These are phyloP conservation scores for Spondyliosoma cantharus DNA, from an alignment of 2,797 vertebrate species.

Conservation along the genomic window DNA sequence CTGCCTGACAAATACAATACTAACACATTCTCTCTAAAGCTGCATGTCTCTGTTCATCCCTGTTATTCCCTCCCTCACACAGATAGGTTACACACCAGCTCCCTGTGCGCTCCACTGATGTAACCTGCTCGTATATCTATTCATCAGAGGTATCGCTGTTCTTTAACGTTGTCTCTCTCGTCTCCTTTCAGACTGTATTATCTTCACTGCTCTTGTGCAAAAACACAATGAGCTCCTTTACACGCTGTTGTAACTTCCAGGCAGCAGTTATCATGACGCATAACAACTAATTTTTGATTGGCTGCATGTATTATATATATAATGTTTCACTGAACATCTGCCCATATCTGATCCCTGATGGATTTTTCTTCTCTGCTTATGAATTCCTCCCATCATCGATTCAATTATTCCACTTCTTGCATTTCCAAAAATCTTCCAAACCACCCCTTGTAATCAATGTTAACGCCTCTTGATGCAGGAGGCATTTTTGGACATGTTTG, in stretches of 20 bases:
- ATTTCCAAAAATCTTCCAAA: conserved; percentile 35
- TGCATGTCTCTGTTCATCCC: conserved; percentile 12
- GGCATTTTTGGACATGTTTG: conserved; percentile 8
- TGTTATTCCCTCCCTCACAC: neutral
- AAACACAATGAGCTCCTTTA: neutral
- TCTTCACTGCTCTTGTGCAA: neutral
- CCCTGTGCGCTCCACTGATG: conserved; percentile 27
- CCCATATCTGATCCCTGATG: neutral
- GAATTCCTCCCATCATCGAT: conserved; percentile 12
- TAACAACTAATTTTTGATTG: neutral
- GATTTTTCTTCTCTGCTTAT: conserved; percentile 2
- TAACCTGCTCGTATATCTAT: conserved; percentile 8
- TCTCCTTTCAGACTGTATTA: neutral
- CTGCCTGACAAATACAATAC: conserved; percentile 5
- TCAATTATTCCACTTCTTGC: conserved; percentile 3
- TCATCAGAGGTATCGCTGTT: conserved; percentile 9
- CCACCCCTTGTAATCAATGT: conserved; percentile 22
- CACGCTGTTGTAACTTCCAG: neutral
- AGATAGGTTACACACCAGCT: neutral
- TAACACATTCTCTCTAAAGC: conserved; percentile 11
- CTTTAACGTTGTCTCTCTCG: neutral
- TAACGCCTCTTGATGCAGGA: conserved; percentile 7
- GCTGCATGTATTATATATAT: neutral
- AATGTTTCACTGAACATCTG: neutral
- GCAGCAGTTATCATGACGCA: neutral